Conservation (phyloP, 2,797 vertebrate species). For the Hybognathus amarus region DNA sequence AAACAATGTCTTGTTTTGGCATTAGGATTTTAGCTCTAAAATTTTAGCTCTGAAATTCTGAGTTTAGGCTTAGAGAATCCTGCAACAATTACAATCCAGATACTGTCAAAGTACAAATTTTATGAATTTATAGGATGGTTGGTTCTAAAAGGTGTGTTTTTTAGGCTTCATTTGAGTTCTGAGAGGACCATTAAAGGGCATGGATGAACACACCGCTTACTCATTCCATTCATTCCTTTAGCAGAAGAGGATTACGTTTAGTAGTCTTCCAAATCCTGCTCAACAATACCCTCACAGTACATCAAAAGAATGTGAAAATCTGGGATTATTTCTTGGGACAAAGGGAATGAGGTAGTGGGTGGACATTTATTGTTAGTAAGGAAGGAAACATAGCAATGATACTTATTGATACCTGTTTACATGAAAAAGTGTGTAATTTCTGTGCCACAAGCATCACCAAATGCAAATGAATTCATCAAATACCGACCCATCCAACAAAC, state of each 20-base stretch:
- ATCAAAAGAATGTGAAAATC: conserved; percentile 29
- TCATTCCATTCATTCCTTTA: conserved; percentile 26
- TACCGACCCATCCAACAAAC: not conserved
- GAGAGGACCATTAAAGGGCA: not conserved
- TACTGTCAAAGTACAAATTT: not conserved
- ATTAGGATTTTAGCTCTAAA: not conserved
- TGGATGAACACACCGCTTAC: not conserved
- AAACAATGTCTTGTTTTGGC: no score
- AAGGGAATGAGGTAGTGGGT: not conserved
- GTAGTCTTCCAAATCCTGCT: conserved; percentile 42
- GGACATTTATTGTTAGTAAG: not conserved
- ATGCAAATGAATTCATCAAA: not conserved
- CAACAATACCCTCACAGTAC: conserved; percentile 16
- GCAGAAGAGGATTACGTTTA: conserved; percentile 39
- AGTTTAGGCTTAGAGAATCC: not conserved
- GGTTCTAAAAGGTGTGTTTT: not conserved
- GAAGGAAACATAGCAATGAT: not conserved
- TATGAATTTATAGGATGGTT: not conserved
- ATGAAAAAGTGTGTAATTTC: not conserved
- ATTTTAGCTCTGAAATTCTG: not conserved
- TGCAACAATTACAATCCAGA: not conserved
- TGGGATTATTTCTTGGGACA: conserved; percentile 40
- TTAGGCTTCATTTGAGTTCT: conserved; percentile 6
- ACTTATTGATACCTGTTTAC: conserved; percentile 3
- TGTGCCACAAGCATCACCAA: not conserved